A percentile compares a stretch with the other conserved stretches of the same genome.
phyloP scores from a whole-genome alignment of 2,113 vertebrate genomes.

The Phocoena phocoena region DNA sequence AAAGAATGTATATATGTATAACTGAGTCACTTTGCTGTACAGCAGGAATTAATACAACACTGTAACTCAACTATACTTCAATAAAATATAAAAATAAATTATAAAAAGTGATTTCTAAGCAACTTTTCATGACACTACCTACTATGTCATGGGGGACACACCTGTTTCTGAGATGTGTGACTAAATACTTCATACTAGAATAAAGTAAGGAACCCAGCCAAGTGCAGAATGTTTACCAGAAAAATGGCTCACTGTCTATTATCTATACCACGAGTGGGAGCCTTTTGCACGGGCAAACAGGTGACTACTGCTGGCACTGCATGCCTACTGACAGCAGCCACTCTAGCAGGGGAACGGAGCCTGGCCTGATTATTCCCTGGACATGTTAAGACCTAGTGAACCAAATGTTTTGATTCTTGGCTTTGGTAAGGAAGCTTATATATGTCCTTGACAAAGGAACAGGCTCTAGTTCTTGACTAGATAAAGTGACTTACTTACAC shows the following conservation, averaged over 20 bases:
- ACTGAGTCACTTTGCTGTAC: not conserved
- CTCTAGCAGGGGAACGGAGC: too few species aligned
- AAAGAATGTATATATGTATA: not conserved
- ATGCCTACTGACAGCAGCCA: too few species aligned
- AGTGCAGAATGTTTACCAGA: not conserved
- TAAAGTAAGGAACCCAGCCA: not conserved
- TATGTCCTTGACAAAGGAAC: not conserved
- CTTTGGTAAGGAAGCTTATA: not conserved
- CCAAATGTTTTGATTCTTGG: not conserved
- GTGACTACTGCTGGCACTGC: accelerated
- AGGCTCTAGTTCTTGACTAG: not conserved
- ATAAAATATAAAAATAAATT: not conserved
- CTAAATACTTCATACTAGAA: not conserved
- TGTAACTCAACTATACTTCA: not conserved
- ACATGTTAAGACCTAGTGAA: not conserved
- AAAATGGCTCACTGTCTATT: not conserved
- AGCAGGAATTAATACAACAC: not conserved
- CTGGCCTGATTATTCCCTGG: not conserved
- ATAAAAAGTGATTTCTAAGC: not conserved
- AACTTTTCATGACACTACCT: not conserved
- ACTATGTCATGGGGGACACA: accelerated
- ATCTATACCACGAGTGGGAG: accelerated
- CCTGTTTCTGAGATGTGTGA: not conserved
- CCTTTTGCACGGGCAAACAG: accelerated
- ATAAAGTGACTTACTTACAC: not conserved